Evolutionary conservation across 2,888 invertebrate genomes (phyloP), one percentile per base, ranked within the genome.

Genomic region (Spisula solida): DNA sequence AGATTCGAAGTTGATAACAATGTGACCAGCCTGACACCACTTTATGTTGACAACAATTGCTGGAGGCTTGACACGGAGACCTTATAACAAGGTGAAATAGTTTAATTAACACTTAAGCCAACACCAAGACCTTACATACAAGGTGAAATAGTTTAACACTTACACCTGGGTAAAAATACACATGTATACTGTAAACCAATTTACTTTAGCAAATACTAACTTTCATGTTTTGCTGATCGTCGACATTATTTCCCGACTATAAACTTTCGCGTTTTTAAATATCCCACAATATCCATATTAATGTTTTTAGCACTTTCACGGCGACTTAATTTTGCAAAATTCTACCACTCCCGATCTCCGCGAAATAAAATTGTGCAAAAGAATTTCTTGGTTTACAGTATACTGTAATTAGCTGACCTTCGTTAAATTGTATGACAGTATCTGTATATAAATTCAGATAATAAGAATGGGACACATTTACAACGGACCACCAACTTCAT

Each of bases 1-100:
- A 66, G 60, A 66, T 66, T 66, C 25, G n/a, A 66, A 25, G 25
- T 66, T 66, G 60, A 66, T 66, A 66, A 66, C 8, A 66, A 66
- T 66, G 60, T 66, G 10, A 66, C 60, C 25, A 66, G 20, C 18
- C n/a, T n/a, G n/a, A n/a, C n/a, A 56, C 41, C 41, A 55, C n/a
- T n/a, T n/a, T n/a, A n/a, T 6, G 20, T 56, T 56, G 18, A 56
- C 56, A 56, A 56, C 6, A 56, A n/a, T 66, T 25, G 60, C 60
- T 66, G 10, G n/a, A 66, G 60, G 60, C 60, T 25, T 66, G 60
- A 66, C 60, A 66, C 25, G 10, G 60, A 66, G 60, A 66, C 25
- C 60, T 66, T 66, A n/a, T 25, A 66, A n/a, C 20, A 5, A 66
- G 60, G 60, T 66, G 60, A 66, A 66, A 66, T 66, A 66, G n/a